Percentiles rank a stretch among this genome's conserved stretches.
Conservation (phyloP, 2,113 vertebrate genomes). For the Myiozetetes cayanensis region DNA sequence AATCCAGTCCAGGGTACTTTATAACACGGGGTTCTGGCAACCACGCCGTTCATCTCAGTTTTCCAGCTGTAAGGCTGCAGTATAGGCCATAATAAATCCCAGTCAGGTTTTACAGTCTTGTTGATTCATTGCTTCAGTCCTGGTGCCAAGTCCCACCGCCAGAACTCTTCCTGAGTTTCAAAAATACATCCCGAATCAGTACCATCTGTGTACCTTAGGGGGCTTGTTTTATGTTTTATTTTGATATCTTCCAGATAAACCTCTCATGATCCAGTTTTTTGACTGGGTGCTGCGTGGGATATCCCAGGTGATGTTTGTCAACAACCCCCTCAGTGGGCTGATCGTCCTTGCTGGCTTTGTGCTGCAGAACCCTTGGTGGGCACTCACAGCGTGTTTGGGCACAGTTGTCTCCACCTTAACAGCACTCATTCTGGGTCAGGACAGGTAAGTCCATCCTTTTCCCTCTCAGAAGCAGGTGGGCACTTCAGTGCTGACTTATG, state of each 20-base stretch:
- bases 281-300: slow-evolving; percentile 93
- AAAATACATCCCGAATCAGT: background rate
- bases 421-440: slow-evolving; percentile 88
- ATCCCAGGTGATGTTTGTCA: slow-evolving; percentile 97
- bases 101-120: slow-evolving; percentile 26
- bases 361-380: slow-evolving; percentile 94
- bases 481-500: background rate
- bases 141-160: background rate
- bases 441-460: slow-evolving; percentile 73
- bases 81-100: slow-evolving; percentile 35
- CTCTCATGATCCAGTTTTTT: slow-evolving; percentile 83
- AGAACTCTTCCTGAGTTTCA: background rate
- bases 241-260: slow-evolving; percentile 79
- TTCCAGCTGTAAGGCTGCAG: slow-evolving; percentile 35
- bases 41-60: background rate
- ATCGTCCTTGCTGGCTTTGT: slow-evolving; percentile 85
- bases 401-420: slow-evolving; percentile 85
- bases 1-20: background rate
- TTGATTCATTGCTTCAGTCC: background rate
- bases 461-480: background rate
- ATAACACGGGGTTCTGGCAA: slow-evolving; percentile 10
- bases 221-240: background rate
- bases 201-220: background rate
- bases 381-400: slow-evolving; percentile 88
- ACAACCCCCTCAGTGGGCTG: slow-evolving; percentile 90